Evolutionary conservation across 2,113 vertebrate species (phyloP).

Genomic region (Elaphurus davidianus): DNA sequence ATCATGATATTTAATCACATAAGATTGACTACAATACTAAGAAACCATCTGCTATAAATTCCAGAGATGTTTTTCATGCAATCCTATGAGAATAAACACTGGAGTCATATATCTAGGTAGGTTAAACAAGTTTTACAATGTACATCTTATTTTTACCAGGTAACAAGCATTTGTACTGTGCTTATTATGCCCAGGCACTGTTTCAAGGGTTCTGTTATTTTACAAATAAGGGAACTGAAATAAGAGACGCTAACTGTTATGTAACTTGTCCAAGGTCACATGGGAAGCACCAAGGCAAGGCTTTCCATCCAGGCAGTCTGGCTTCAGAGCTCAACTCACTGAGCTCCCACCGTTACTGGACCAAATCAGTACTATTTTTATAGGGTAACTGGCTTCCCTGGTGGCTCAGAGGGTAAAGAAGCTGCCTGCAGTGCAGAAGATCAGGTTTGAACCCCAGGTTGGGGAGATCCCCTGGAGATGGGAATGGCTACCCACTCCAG

Average conservation of each 20-base stretch:
- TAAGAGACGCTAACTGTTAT: not conserved
- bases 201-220: not conserved
- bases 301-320: not conserved
- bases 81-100: not conserved
- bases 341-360: not conserved
- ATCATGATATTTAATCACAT: not conserved
- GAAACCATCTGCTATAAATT: not conserved
- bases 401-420: not conserved
- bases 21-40: not conserved
- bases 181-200: not conserved
- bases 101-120: not conserved
- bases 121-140: not conserved
- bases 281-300: not conserved
- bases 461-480: not conserved
- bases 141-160: not conserved
- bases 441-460: not conserved
- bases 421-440: not conserved
- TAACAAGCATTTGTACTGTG: not conserved
- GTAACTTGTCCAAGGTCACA: not conserved
- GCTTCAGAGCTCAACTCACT: not conserved
- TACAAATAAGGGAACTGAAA: not conserved
- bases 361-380: not conserved
- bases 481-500: not conserved
- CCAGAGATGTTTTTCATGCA: not conserved
- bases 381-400: not conserved